Evolutionary conservation across 2,888 invertebrate species (phyloP).

Genomic region (Philhelius pedissequus): DNA sequence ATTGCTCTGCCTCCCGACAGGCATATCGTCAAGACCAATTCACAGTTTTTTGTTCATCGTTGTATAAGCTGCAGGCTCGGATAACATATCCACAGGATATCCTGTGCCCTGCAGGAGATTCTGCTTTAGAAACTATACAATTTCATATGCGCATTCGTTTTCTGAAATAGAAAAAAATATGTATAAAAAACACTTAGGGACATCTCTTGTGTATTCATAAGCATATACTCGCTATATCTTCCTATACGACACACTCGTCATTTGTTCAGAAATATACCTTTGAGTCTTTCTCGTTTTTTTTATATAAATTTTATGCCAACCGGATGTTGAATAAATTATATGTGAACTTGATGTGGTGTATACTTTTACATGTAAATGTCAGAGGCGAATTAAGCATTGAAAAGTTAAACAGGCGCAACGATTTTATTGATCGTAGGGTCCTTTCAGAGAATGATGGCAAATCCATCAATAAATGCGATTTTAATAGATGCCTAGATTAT

Average conservation of each 20-base stretch:
- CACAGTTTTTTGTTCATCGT: conserved; percentile 62
- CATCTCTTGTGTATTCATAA: background rate
- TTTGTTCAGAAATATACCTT: conserved; percentile 28
- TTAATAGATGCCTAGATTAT: no score
- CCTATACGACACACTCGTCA: background rate
- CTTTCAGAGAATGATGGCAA: no score
- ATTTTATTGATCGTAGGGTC: no score
- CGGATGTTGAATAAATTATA: conserved; percentile 64
- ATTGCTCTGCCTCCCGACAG: conserved; percentile 28
- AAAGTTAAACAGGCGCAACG: background rate
- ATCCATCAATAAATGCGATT: no score
- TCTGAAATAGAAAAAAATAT: background rate
- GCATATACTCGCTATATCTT: background rate
- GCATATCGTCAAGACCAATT: conserved; percentile 20
- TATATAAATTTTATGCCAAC: conserved; percentile 32
- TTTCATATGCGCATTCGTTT: background rate
- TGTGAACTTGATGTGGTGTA: conserved; percentile 51
- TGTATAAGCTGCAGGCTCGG: conserved; percentile 27
- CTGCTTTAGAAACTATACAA: background rate
- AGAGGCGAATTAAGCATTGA: background rate
- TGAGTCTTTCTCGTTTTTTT: background rate
- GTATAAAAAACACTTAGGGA: background rate
- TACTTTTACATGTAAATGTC: background rate
- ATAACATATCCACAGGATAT: conserved; percentile 61
- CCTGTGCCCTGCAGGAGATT: conserved; percentile 29